Conservation (phyloP, 2,113 vertebrate genomes). For the rat (Rattus norvegicus) region DNA sequence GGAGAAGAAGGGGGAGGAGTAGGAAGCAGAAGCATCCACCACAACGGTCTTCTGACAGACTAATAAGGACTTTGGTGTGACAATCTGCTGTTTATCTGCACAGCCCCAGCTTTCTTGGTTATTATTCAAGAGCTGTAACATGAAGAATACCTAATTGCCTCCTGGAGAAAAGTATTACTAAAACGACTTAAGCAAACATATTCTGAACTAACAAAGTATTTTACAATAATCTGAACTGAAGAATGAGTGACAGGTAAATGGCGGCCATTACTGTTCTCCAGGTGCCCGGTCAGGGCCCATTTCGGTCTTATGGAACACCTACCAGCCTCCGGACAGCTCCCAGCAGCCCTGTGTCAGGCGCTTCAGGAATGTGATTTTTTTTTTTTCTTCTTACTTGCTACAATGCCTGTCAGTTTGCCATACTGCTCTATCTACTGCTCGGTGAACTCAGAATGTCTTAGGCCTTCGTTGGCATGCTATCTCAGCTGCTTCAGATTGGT, state of each 20-base stretch:
- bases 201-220: slow-evolving; percentile 78
- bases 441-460: neutral
- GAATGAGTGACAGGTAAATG: slow-evolving; percentile 71
- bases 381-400: neutral
- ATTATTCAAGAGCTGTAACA: slow-evolving; percentile 72
- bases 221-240: slow-evolving; percentile 69
- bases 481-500: neutral
- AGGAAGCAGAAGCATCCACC: too few relatives aligned
- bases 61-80: slow-evolving; percentile 79
- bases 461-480: neutral
- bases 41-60: slow-evolving; percentile 70
- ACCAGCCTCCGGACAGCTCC: slow-evolving; percentile 61
- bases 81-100: slow-evolving; percentile 76
- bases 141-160: slow-evolving; percentile 76
- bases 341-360: slow-evolving; percentile 28
- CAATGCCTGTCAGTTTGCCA: slow-evolving; percentile 43
- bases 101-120: slow-evolving; percentile 65
- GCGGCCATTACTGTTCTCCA: slow-evolving; percentile 61
- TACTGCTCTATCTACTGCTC: slow-evolving; percentile 21
- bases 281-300: slow-evolving; percentile 59
- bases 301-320: slow-evolving; percentile 60
- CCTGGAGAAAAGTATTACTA: slow-evolving; percentile 73
- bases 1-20: too few relatives aligned
- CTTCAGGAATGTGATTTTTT: neutral
- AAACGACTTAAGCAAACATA: slow-evolving; percentile 76